These are phyloP conservation scores for Epinephelus coioides DNA, from an alignment of 2,797 vertebrate species.

Conservation along the genomic window DNA sequence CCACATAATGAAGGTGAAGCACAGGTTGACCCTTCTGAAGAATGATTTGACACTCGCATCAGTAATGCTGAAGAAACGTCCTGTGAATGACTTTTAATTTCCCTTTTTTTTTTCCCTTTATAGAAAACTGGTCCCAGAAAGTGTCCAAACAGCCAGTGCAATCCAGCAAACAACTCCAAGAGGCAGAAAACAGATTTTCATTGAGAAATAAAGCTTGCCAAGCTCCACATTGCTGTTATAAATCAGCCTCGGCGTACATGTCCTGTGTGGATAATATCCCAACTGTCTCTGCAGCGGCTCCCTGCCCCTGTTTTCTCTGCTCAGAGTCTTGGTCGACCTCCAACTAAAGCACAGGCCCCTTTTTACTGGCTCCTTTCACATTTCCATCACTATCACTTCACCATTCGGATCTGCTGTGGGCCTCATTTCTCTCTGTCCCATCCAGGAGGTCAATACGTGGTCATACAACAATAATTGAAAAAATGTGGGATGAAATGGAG, in stretches of 20 bases:
- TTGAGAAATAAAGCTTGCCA: constrained; percentile 58
- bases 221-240: constrained; percentile 66
- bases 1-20: constrained; percentile 6
- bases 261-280: constrained; percentile 72
- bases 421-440: constrained; percentile 42
- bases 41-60: constrained; percentile 10
- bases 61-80: constrained; percentile 22
- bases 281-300: constrained; percentile 68
- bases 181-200: constrained; percentile 58
- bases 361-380: constrained; percentile 51
- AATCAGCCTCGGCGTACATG: constrained; percentile 62
- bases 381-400: constrained; percentile 67
- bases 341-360: constrained; percentile 73
- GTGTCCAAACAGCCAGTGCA: constrained; percentile 26
- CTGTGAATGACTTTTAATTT: constrained; percentile 41
- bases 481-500: constrained; percentile 33
- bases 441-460: constrained; percentile 47
- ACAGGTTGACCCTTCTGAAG: not conserved
- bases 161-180: constrained; percentile 32
- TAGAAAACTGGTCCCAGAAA: constrained; percentile 16
- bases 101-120: constrained; percentile 16
- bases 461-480: constrained; percentile 43
- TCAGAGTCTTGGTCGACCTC: constrained; percentile 64
- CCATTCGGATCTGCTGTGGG: constrained; percentile 40
- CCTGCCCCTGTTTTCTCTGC: constrained; percentile 57